These are phyloP conservation scores for Clivina fossor DNA, from an alignment of 2,888 invertebrate genomes.

Conservation along the genomic window DNA sequence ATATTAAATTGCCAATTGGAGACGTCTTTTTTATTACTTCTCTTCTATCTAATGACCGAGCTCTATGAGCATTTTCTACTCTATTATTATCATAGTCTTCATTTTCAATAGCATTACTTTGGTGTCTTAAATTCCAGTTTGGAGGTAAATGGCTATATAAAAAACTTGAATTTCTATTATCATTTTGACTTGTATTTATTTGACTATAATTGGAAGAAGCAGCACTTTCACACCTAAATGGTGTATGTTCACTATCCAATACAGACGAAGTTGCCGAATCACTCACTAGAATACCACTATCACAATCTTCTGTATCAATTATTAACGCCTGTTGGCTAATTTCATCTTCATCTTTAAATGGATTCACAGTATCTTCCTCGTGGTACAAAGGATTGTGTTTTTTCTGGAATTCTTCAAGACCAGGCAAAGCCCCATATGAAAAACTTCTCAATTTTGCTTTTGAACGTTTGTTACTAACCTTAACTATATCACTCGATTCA, in stretches of 20 bases:
- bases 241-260: constrained; percentile 60
- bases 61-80: no score
- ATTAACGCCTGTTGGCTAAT: constrained; percentile 56
- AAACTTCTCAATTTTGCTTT: constrained; percentile 67
- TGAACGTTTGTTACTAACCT: constrained; percentile 54
- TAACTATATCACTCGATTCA: constrained; percentile 39
- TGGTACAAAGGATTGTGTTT: constrained; percentile 64
- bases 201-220: constrained; percentile 53
- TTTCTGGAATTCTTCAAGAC: constrained; percentile 68
- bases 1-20: constrained; percentile 43
- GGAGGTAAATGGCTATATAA: constrained; percentile 18
- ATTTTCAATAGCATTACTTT: constrained; percentile 40
- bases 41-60: constrained; percentile 59
- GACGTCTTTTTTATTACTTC: constrained; percentile 58
- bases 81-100: constrained; percentile 54
- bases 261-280: constrained; percentile 70
- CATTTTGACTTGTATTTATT: constrained; percentile 56
- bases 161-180: constrained; percentile 40
- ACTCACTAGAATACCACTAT: constrained; percentile 74
- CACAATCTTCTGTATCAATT: constrained; percentile 69
- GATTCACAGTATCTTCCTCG: constrained; percentile 58
- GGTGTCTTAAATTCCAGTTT: constrained; percentile 25
- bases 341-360: constrained; percentile 52
- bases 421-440: constrained; percentile 73
- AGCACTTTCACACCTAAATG: constrained; percentile 59